Conservation (phyloP, 1,140 invertebrate species). For the Drosophila sucinea region DNA sequence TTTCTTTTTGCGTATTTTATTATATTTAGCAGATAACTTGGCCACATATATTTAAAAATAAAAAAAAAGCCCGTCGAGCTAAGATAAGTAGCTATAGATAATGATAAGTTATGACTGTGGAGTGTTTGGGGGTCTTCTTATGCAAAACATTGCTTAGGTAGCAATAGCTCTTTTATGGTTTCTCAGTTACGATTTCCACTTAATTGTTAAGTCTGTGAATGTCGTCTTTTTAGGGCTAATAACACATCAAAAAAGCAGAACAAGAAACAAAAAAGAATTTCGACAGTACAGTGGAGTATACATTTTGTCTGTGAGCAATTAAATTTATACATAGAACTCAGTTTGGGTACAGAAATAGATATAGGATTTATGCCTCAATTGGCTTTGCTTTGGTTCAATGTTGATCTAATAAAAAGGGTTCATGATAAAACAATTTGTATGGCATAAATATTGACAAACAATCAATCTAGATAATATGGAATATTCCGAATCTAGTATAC, state of each 20-base stretch:
- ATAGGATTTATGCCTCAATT: neutral
- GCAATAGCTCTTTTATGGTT: neutral
- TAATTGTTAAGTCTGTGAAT: neutral
- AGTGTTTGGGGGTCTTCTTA: neutral
- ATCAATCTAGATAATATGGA: conserved; percentile 31
- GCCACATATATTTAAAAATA: neutral
- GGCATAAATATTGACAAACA: conserved; percentile 1
- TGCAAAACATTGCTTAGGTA: conserved; percentile 7
- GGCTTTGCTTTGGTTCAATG: neutral
- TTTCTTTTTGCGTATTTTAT: neutral
- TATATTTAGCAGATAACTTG: conserved; percentile 9
- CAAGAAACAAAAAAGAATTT: neutral
- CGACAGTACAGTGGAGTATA: neutral
- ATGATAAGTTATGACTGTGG: neutral
- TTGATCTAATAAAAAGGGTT: conserved; percentile 3
- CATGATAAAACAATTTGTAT: neutral
- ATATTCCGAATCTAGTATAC: conserved; percentile 14
- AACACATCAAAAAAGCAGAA: neutral
- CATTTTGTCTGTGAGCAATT: too few species aligned
- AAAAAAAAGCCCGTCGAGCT: neutral
- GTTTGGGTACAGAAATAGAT: neutral
- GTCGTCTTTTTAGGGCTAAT: neutral
- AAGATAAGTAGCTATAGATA: conserved; percentile 4
- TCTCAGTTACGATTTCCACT: neutral
- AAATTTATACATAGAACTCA: neutral